Conservation (phyloP, 2,888 invertebrate species). For the Apamea epomidion region DNA sequence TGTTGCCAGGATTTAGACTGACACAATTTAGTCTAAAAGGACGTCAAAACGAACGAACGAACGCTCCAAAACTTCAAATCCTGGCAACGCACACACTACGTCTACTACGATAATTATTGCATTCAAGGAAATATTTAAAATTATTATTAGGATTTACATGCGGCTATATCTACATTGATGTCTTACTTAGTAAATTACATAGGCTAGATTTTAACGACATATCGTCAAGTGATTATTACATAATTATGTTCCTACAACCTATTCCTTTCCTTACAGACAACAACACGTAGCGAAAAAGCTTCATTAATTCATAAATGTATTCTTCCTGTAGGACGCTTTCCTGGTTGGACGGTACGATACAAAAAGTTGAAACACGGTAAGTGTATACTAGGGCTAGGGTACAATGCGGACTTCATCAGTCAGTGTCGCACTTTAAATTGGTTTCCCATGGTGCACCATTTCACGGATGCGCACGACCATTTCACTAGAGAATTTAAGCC, state of each 20-base stretch:
- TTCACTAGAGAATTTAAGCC: not conserved
- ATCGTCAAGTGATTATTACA: constrained; percentile 46
- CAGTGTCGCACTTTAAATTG: not conserved
- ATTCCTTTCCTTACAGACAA: constrained; percentile 24
- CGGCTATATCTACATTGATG: constrained; percentile 45
- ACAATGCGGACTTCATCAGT: not conserved
- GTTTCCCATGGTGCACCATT: not conserved
- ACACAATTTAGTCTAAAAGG: constrained; percentile 5
- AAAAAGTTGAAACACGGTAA: constrained; percentile 9
- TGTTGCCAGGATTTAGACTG: constrained; percentile 29
- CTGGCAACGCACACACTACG: constrained; percentile 36
- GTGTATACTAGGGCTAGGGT: not conserved
- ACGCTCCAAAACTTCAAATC: constrained; percentile 1
- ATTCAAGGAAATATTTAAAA: constrained; percentile 32
- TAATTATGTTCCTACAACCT: constrained; percentile 14
- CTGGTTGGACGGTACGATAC: constrained; percentile 20
- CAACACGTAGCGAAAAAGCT: constrained; percentile 20
- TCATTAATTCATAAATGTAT: constrained; percentile 7
- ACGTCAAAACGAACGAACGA: no score
- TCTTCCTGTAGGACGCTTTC: not conserved
- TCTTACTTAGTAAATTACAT: constrained; percentile 47
- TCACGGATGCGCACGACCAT: not conserved
- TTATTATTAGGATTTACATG: constrained; percentile 42
- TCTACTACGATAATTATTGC: constrained; percentile 51
- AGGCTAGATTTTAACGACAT: constrained; percentile 42